These are phyloP conservation scores for Metallyticus violacea DNA, from an alignment of 2,888 invertebrate genomes.

Conservation along the genomic window DNA sequence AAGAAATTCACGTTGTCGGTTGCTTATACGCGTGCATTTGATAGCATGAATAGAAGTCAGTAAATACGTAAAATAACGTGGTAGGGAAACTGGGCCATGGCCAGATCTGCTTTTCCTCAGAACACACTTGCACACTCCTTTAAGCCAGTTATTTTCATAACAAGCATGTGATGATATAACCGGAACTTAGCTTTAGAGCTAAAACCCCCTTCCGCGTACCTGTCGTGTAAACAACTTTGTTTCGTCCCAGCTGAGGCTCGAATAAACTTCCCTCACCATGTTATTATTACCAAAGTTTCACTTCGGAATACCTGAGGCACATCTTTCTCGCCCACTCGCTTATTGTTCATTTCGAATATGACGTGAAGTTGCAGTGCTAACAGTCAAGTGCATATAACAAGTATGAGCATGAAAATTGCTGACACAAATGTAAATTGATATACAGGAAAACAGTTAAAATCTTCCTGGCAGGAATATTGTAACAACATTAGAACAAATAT, in stretches of 20 bases:
- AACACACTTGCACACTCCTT: not conserved
- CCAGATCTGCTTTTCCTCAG: not conserved
- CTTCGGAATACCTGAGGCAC: not conserved
- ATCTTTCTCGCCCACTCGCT: not conserved
- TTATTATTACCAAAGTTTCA: not conserved
- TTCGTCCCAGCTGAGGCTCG: not conserved
- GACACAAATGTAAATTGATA: too few relatives aligned
- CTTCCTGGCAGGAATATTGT: too few relatives aligned
- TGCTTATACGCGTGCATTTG: too few relatives aligned
- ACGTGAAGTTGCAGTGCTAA: too few relatives aligned
- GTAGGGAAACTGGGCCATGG: not conserved
- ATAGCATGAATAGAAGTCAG: too few relatives aligned
- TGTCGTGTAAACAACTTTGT: not conserved
- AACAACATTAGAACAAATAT: too few relatives aligned
- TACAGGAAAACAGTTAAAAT: too few relatives aligned
- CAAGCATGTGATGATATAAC: not conserved
- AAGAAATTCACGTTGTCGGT: too few relatives aligned
- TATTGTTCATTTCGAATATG: too few relatives aligned
- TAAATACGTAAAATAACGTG: too few relatives aligned
- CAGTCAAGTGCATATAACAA: too few relatives aligned
- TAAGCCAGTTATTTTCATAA: not conserved
- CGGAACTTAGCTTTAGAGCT: not conserved
- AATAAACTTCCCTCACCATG: not conserved
- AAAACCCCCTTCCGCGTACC: not conserved
- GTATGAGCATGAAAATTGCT: too few relatives aligned